Evolutionary conservation across 1,140 invertebrate genomes (phyloP).

Genomic region (Apolygus lucorum): DNA sequence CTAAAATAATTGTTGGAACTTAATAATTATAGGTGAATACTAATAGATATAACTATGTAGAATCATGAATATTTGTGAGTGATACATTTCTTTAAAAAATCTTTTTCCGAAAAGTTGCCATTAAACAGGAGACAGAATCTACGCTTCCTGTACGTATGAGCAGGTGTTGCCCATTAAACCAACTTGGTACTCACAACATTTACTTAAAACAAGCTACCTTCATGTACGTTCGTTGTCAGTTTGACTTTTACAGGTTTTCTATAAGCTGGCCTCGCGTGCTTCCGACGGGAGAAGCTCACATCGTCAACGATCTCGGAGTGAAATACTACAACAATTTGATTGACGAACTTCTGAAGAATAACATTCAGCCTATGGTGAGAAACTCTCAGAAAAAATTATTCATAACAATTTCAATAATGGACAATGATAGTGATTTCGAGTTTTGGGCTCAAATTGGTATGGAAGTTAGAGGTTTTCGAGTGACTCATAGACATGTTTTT

Average conservation of each 20-base stretch:
- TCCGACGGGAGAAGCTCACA: slow-evolving; percentile 49
- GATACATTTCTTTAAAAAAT: too few relatives aligned
- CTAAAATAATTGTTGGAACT: too few relatives aligned
- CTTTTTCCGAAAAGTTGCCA: too few relatives aligned
- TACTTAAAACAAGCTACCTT: neutral
- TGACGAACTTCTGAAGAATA: slow-evolving; percentile 46
- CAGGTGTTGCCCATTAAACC: too few relatives aligned
- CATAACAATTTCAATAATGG: neutral
- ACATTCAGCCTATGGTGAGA: slow-evolving; percentile 46
- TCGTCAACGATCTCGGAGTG: slow-evolving; percentile 52
- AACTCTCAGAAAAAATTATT: neutral
- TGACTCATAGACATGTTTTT: neutral
- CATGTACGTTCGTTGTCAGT: slow-evolving; percentile 18
- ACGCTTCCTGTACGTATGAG: too few relatives aligned
- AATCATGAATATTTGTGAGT: too few relatives aligned
- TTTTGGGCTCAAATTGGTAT: neutral
- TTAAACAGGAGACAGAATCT: too few relatives aligned
- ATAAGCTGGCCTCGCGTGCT: slow-evolving; percentile 58
- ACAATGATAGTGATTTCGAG: neutral
- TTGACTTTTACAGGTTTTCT: slow-evolving; percentile 59
- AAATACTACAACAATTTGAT: slow-evolving; percentile 57
- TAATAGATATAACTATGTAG: too few relatives aligned
- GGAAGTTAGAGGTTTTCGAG: neutral
- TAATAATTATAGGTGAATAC: too few relatives aligned
- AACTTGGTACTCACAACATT: too few relatives aligned